Evolutionary conservation across 2,888 invertebrate species (phyloP), one percentile per base, ranked within the genome.

Genomic region (Dysmachus trigonus): DNA sequence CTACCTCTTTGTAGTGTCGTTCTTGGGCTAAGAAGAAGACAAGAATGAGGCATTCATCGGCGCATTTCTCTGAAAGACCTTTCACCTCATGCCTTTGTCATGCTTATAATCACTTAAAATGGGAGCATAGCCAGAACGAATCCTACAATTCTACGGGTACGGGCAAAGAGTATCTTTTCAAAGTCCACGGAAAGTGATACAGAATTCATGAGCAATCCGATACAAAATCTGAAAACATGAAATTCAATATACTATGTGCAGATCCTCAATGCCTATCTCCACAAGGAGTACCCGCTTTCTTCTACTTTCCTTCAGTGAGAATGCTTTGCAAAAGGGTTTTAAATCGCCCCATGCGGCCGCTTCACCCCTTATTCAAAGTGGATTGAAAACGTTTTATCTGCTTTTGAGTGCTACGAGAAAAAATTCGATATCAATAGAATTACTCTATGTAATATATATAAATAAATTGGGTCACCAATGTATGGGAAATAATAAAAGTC

Each of bases 31-130:
- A 30, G 35, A 62, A 13, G 10, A 41, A 41, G n/a, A 18, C 38
- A 31, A 13, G 38, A 18, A 35, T 38, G 15, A 47, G 79, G 27
- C n/a, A 79, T 51, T 79, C 79, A 27, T 51, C 31, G 47, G 79
- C n/a, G 79, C 51, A 81, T 53, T 81, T 62, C 22, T 81, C 18
- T 51, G 2, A 53, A 31, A 81, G 62, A 53, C 53, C 41, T 81
- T 81, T 81, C 33, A n/a, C 22, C 27, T 53, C 33, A 22, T 27
- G 53, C n/a, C 33, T 53, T 81, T 81, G 81, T 81, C 35, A 81
- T 53, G 62, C 81, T 81, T 53, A 33, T 33, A 81, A 81, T 81
- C 31, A 81, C 53, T 81, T 81, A 10, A 81, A 81, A 81, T 53
- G 53, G 33, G 22, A 51, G 51, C 31, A 53, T 35, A 51, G 13